Evolutionary conservation across 2,797 vertebrate genomes (phyloP).

Genomic region (Phrynocephalus vlangalii): DNA sequence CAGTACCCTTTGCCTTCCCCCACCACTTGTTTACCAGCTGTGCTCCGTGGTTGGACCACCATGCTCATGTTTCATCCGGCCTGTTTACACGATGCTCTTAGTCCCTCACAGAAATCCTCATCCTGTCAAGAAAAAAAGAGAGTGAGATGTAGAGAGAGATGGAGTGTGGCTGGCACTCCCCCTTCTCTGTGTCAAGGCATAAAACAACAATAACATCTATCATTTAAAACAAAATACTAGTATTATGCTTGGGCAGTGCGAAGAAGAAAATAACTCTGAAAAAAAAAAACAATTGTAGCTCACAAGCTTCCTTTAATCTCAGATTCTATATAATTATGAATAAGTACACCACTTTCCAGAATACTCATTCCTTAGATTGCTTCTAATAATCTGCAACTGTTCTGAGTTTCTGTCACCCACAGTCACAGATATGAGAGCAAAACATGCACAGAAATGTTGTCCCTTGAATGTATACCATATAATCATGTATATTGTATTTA

Average conservation of each 20-base stretch:
- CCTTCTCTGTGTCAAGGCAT: not conserved
- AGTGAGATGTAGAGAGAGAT: not conserved
- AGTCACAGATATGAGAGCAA: conserved; percentile 53
- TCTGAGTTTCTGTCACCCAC: conserved; percentile 51
- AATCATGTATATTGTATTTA: conserved; percentile 24
- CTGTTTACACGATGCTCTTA: not conserved
- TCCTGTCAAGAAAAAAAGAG: not conserved
- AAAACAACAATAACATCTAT: not conserved
- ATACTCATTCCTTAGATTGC: conserved; percentile 47
- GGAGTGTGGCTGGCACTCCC: not conserved
- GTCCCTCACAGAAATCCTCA: not conserved
- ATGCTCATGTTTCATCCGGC: not conserved
- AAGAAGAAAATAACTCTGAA: conserved; percentile 22
- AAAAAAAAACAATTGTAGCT: not conserved
- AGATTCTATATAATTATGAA: not conserved
- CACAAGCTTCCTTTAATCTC: conserved; percentile 44
- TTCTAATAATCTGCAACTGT: conserved; percentile 34
- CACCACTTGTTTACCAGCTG: not conserved
- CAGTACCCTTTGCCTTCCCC: not conserved
- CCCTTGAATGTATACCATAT: conserved; percentile 34
- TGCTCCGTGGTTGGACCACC: not conserved
- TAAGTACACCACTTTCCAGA: not conserved
- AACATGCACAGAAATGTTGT: conserved; percentile 47
- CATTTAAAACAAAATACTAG: not conserved
- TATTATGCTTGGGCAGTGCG: not conserved